Percentiles rank a stretch among this genome's conserved stretches.
phyloP scores from a whole-genome alignment of 2,888 invertebrate species.

The Dugesia japonica region DNA sequence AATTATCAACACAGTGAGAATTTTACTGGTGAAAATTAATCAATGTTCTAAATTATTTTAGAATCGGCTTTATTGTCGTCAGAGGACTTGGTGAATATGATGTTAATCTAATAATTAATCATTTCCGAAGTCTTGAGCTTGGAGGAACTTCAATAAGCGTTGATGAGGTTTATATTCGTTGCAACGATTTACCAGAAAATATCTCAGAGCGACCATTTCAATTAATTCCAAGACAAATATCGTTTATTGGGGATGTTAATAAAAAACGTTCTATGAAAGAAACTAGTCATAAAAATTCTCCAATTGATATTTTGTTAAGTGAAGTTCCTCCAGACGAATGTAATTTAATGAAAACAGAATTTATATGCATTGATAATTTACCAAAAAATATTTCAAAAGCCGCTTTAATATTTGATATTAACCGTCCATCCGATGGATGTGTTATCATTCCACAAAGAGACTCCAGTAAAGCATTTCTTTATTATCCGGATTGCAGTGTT shows the following conservation, averaged over 20 bases:
- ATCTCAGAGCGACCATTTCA: neutral
- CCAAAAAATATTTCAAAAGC: slow-evolving; percentile 12
- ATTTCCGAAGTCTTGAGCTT: neutral
- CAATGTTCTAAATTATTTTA: no score
- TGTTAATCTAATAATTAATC: neutral
- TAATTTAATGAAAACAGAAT: slow-evolving; percentile 1
- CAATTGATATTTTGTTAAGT: neutral
- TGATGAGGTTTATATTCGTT: slow-evolving; percentile 1
- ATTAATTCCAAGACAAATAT: neutral
- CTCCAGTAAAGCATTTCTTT: neutral
- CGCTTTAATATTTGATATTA: neutral
- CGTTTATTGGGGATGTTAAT: neutral
- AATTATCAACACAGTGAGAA: neutral
- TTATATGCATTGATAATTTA: neutral
- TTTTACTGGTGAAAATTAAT: neutral
- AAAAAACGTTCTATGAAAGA: neutral
- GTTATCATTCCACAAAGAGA: neutral
- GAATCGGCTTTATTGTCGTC: neutral
- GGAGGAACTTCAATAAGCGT: neutral
- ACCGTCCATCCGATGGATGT: neutral
- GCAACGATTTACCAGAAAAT: neutral
- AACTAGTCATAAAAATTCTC: neutral
- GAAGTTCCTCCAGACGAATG: neutral
- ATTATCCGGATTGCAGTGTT: neutral
- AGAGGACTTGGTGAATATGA: neutral